phyloP scores from a whole-genome alignment of 2,888 invertebrate genomes.

The Nymphalis urticae region DNA sequence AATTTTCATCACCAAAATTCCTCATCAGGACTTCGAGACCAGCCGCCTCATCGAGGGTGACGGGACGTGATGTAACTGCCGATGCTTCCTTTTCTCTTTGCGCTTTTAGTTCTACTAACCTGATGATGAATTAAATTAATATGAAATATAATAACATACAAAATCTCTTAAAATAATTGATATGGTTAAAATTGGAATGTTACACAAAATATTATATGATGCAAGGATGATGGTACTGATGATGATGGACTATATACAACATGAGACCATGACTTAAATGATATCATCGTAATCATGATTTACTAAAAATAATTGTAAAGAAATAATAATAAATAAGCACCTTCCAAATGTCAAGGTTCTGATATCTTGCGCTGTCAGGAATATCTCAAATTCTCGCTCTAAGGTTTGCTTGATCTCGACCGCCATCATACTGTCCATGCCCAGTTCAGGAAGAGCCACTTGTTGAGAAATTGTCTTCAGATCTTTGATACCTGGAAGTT shows the following conservation, averaged over 20 bases:
- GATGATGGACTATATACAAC: not conserved
- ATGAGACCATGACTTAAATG: too few relatives aligned
- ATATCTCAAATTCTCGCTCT: conserved; percentile 93
- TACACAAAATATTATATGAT: too few relatives aligned
- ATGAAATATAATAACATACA: too few relatives aligned
- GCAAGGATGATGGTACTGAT: too few relatives aligned
- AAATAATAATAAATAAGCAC: conserved; percentile 48
- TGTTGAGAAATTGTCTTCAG: conserved; percentile 61
- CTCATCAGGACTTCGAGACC: conserved; percentile 83
- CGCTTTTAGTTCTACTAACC: conserved; percentile 15
- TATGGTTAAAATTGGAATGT: too few relatives aligned
- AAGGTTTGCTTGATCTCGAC: conserved; percentile 97
- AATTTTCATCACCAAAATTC: conserved; percentile 83
- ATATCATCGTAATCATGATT: too few relatives aligned
- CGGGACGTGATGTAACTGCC: conserved; percentile 52
- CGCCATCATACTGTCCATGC: conserved; percentile 98
- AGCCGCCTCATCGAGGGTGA: conserved; percentile 48
- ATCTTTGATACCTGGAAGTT: conserved; percentile 82
- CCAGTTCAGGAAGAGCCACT: conserved; percentile 92
- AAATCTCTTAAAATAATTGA: not conserved
- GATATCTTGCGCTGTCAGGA: conserved; percentile 92
- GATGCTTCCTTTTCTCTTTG: conserved; percentile 43
- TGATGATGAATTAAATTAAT: not conserved
- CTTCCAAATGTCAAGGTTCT: conserved; percentile 89
- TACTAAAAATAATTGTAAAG: too few relatives aligned